Evolutionary conservation across 92 coral and sea anemone genomes (phyloP).

Genomic region (Umimayanthus chanpuru): DNA sequence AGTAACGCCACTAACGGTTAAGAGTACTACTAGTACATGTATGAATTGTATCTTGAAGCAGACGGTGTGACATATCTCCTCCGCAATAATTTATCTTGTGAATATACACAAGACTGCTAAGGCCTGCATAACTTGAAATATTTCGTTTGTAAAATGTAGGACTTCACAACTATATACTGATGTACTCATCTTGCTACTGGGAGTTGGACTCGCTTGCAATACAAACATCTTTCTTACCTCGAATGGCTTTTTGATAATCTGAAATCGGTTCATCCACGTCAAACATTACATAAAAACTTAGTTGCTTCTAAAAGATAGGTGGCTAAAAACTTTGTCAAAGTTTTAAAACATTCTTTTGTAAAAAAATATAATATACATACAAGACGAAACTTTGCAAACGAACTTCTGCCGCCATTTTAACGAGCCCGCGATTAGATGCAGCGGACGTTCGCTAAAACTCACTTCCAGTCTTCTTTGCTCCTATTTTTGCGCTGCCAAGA

Average conservation of each 20-base stretch:
- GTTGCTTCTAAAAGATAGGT: neutral
- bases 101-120: too few species aligned
- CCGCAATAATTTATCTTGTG: neutral
- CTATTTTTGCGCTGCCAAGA: slow-evolving; percentile 35
- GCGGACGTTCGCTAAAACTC: neutral
- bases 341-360: neutral
- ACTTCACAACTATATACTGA: too few species aligned
- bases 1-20: too few species aligned
- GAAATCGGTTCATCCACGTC: slow-evolving; percentile 79
- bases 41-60: too few species aligned
- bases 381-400: slow-evolving; percentile 5
- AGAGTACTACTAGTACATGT: too few species aligned
- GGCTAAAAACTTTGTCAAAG: neutral
- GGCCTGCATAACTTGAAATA: too few species aligned
- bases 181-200: too few species aligned
- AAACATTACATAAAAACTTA: slow-evolving; percentile 56
- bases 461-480: neutral
- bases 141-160: neutral
- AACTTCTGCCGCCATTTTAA: slow-evolving; percentile 60
- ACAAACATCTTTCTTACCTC: slow-evolving; percentile 50
- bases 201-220: too few species aligned
- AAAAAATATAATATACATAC: neutral
- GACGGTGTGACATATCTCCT: neutral
- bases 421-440: slow-evolving; percentile 42
- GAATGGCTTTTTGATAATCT: slow-evolving; percentile 70